Percentiles rank a stretch among this genome's conserved stretches.
Evolutionary conservation across 2,888 invertebrate species (phyloP).

Genomic region (Ashinkailepas kermadecensis): DNA sequence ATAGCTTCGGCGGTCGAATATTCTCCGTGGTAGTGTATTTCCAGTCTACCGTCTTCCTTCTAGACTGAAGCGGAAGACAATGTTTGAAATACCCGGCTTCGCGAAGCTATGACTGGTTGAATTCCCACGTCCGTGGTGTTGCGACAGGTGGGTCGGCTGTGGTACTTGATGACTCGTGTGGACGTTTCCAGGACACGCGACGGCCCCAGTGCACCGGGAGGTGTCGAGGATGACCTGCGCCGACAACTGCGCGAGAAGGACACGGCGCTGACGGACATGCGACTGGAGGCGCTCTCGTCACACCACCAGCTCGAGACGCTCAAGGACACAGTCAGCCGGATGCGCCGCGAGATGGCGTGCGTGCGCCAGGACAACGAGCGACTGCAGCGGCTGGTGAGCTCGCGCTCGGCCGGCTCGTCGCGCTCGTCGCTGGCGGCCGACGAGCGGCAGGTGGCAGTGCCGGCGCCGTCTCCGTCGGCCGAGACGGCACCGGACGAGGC

Average conservation of each 20-base stretch:
- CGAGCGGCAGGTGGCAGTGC: slow-evolving; percentile 26
- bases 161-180: too few species aligned
- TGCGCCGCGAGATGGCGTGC: slow-evolving; percentile 95
- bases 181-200: too few species aligned
- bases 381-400: slow-evolving; percentile 71
- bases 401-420: slow-evolving; percentile 46
- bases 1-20: too few species aligned
- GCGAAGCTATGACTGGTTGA: too few species aligned
- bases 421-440: slow-evolving; percentile 45
- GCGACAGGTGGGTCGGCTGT: too few species aligned
- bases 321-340: slow-evolving; percentile 92
- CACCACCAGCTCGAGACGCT: slow-evolving; percentile 95
- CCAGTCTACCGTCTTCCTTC: too few species aligned
- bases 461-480: slow-evolving; percentile 28
- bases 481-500: slow-evolving; percentile 30
- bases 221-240: slow-evolving; percentile 62
- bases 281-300: slow-evolving; percentile 90
- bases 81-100: too few species aligned
- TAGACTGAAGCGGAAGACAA: too few species aligned
- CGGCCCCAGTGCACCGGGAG: not conserved
- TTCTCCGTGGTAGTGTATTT: too few species aligned
- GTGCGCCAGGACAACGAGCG: slow-evolving; percentile 95
- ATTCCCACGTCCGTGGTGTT: too few species aligned
- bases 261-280: slow-evolving; percentile 88
- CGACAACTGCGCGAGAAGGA: slow-evolving; percentile 93